phyloP scores from a whole-genome alignment of 92 coral and sea anemone species.

The Blastomussa wellsi region DNA sequence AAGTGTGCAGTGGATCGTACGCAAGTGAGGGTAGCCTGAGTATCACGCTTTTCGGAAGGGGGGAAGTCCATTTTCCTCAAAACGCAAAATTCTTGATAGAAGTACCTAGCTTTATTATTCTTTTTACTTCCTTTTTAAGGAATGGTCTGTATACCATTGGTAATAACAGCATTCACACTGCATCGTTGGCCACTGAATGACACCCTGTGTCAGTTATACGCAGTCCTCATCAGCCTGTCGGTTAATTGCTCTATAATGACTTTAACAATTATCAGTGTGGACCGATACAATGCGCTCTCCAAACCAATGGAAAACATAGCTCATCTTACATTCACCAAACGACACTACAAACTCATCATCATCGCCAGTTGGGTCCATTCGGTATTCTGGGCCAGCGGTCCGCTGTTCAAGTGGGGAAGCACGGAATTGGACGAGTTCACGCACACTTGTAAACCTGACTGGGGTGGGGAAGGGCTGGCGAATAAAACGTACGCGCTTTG shows the following conservation, averaged over 20 bases:
- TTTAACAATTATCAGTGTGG: slow-evolving; percentile 36
- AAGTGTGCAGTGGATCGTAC: no score
- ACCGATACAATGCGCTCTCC: slow-evolving; percentile 35
- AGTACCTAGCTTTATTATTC: background rate
- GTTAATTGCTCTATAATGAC: slow-evolving; percentile 37
- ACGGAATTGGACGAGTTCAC: slow-evolving; percentile 27
- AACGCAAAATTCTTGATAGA: background rate
- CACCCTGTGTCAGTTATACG: slow-evolving; percentile 36
- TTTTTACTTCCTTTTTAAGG: slow-evolving; percentile 4
- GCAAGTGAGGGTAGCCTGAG: no score
- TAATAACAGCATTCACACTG: slow-evolving; percentile 20
- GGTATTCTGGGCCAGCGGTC: slow-evolving; percentile 51
- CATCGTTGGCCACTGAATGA: slow-evolving; percentile 38
- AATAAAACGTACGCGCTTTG: slow-evolving; percentile 38
- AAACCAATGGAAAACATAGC: slow-evolving; percentile 35
- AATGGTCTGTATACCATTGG: slow-evolving; percentile 29
- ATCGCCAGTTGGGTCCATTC: slow-evolving; percentile 34
- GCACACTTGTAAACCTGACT: slow-evolving; percentile 52
- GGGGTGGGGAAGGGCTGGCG: slow-evolving; percentile 36
- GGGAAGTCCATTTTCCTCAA: no score
- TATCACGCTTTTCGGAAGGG: no score
- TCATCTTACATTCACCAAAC: slow-evolving; percentile 33
- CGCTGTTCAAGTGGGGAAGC: slow-evolving; percentile 37
- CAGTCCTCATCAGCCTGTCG: slow-evolving; percentile 29
- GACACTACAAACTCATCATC: slow-evolving; percentile 38